These are phyloP conservation scores for Tenthredo mesomela DNA, from an alignment of 2,888 invertebrate genomes.

Conservation along the genomic window DNA sequence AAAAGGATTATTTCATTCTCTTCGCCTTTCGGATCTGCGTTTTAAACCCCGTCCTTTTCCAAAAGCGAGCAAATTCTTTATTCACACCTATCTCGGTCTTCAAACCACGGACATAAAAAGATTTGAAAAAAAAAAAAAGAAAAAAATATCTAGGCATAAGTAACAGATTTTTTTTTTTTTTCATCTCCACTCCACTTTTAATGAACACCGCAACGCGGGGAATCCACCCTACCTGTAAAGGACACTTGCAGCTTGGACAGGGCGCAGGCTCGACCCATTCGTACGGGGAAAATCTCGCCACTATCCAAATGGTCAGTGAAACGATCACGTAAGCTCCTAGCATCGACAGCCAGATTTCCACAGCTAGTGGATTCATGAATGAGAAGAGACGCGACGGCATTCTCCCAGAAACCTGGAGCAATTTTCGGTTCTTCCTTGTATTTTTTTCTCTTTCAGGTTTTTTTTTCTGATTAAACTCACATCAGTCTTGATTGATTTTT, in stretches of 20 bases:
- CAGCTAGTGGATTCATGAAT: constrained; percentile 91
- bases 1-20: background rate
- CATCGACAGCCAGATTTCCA: constrained; percentile 92
- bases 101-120: background rate
- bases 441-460: background rate
- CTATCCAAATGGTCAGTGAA: constrained; percentile 89
- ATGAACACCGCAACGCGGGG: constrained; percentile 68
- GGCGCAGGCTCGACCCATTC: constrained; percentile 86
- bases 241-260: constrained; percentile 80
- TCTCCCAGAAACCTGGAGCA: constrained; percentile 81
- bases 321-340: constrained; percentile 89
- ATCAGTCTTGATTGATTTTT: background rate
- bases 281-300: constrained; percentile 91
- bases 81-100: too few species aligned
- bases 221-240: constrained; percentile 73
- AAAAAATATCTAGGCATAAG: background rate
- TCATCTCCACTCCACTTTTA: background rate
- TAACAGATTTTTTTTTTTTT: background rate
- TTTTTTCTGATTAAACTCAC: background rate
- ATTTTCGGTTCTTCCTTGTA: constrained; percentile 22
- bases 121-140: background rate
- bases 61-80: background rate
- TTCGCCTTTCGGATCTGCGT: too few species aligned
- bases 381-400: constrained; percentile 88
- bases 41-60: background rate